Percentiles rank a stretch among this genome's conserved stretches.
Evolutionary conservation across 2,797 vertebrate species (phyloP).

Genomic region (Neopelma chrysocephalum): DNA sequence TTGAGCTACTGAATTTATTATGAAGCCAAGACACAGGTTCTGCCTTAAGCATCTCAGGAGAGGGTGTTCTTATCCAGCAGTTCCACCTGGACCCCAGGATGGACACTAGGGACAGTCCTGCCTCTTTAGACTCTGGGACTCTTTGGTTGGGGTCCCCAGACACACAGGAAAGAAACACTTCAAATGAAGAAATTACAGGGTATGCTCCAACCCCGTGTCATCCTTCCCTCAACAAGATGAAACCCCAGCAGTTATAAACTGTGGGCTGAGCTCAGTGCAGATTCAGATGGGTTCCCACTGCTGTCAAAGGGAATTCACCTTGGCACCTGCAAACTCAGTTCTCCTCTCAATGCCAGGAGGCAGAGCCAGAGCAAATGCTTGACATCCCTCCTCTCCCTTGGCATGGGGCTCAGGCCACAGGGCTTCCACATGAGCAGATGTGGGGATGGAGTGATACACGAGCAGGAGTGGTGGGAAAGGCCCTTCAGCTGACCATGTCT

Average conservation of each 20-base stretch:
- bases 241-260: neutral
- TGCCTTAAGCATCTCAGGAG: neutral
- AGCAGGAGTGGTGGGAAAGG: neutral
- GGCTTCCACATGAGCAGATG: neutral
- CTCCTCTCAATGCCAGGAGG: neutral
- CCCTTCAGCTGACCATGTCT: neutral
- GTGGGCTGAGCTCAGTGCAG: neutral
- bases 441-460: neutral
- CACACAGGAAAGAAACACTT: neutral
- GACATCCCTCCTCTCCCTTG: neutral
- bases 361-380: neutral
- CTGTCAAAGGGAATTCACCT: neutral
- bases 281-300: neutral
- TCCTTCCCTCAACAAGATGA: neutral
- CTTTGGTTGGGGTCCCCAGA: neutral
- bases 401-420: neutral
- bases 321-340: neutral
- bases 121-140: neutral
- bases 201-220: rapidly evolving
- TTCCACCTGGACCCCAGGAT: neutral
- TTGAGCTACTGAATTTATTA: neutral
- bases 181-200: neutral
- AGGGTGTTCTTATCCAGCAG: neutral
- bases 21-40: neutral
- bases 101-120: neutral